Base-by-base conservation (phyloP, 2,797 vertebrate species). In the Semotilus atromaculatus region DNA sequence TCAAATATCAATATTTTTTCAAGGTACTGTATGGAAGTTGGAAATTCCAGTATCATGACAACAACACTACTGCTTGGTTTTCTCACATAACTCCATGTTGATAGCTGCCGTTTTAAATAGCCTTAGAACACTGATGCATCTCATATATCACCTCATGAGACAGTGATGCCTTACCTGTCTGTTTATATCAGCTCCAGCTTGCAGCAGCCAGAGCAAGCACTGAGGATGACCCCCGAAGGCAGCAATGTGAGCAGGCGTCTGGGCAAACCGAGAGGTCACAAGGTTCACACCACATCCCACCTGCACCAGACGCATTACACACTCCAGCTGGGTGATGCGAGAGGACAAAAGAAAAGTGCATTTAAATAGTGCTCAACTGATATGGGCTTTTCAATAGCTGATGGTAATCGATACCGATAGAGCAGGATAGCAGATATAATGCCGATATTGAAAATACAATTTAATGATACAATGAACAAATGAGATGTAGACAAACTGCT, bases 221-320 rank as follows among this genome's bases (percentile, higher is more conserved):
- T 97, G 96, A 83, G 98, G 98, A 94, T 99, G 98, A 87, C 98
- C 98, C 92, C 98, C 98, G 87, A 99, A 99, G 73, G 98, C 98
- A 83, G 98, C 97, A 83, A 97, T 98, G 92, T 99, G 98, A 92
- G 96, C 97, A 84, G 98, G 98, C 19, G 98, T 99, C 96, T 99
- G 98, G 70, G 98, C 97, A 91, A 98, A 99, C 80, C 97, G 96
- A 26, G 97, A 97, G 72, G 98, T 99, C 86, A 95, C 93, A 2
- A 94, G 92, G 87, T 99, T 99, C 89, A 99, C 96, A 5, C 96
- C 95, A 83, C 97, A 97, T 84, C 98, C 98, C 80, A 96, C 97
- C 94, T 97, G 96, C 88, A 99, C 96, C 94, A 99, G 92, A 88
- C 96, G 97, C 89, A 97, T 95, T 88, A 99, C 94, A 89, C 98